Evolutionary conservation across 2,113 vertebrate species (phyloP).

Genomic region (human): GRCh38 chr3:184571001-184571500

Average conservation of each 20-base stretch:
- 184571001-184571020: fast-evolving
- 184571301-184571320: conserved; percentile 87
- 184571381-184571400: conserved; percentile 87
- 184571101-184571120: too few species aligned
- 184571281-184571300: conserved; percentile 64
- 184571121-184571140: too few species aligned
- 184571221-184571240: too few species aligned
- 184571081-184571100: too few species aligned
- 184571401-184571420: background rate
- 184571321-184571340: conserved; percentile 98
- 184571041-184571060: too few species aligned
- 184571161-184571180: too few species aligned
- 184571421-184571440: background rate
- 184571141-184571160: too few species aligned
- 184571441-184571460: fast-evolving
- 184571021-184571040: too few species aligned
- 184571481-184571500: background rate
- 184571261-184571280: conserved; percentile 70
- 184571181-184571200: too few species aligned
- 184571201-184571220: too few species aligned
- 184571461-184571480: background rate
- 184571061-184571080: too few species aligned
- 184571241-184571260: background rate
- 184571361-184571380: conserved; percentile 96
- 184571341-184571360: conserved; percentile 97